Conservation (phyloP, 1,140 invertebrate species). For the Bombus terrestris region DNA sequence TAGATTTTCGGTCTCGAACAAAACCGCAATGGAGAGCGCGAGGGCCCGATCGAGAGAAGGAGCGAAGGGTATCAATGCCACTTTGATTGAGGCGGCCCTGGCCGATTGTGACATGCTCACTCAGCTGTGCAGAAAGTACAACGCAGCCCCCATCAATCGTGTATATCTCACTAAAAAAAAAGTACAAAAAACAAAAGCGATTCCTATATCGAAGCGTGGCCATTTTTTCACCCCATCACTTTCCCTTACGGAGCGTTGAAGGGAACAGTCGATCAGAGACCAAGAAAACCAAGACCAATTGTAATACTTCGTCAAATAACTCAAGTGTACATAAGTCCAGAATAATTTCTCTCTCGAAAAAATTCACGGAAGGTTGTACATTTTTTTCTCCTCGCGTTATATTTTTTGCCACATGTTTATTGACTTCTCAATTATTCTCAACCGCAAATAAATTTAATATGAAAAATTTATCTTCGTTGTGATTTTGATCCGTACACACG, state of each 20-base stretch:
- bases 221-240: conserved; percentile 62
- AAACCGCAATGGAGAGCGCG: conserved; percentile 70
- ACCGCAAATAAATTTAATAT: too few relatives aligned
- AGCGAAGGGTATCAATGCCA: conserved; percentile 77
- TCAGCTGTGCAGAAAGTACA: conserved; percentile 77
- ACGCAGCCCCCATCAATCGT: conserved; percentile 63
- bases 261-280: neutral
- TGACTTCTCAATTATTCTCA: too few relatives aligned
- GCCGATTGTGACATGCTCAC: conserved; percentile 79
- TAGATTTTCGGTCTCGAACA: conserved; percentile 75
- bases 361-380: too few relatives aligned
- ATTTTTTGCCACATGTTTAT: too few relatives aligned
- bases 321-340: neutral
- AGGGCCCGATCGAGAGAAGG: conserved; percentile 59
- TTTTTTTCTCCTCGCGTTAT: too few relatives aligned
- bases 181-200: conserved; percentile 60
- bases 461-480: too few relatives aligned
- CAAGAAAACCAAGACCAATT: too few relatives aligned
- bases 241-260: conserved; percentile 21
- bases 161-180: conserved; percentile 63
- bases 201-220: conserved; percentile 54
- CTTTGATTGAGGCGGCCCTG: conserved; percentile 79
- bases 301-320: neutral
- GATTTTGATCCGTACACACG: too few relatives aligned
- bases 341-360: neutral